Conservation (phyloP, 2,888 invertebrate genomes). For the Ophion slaviceki region DNA sequence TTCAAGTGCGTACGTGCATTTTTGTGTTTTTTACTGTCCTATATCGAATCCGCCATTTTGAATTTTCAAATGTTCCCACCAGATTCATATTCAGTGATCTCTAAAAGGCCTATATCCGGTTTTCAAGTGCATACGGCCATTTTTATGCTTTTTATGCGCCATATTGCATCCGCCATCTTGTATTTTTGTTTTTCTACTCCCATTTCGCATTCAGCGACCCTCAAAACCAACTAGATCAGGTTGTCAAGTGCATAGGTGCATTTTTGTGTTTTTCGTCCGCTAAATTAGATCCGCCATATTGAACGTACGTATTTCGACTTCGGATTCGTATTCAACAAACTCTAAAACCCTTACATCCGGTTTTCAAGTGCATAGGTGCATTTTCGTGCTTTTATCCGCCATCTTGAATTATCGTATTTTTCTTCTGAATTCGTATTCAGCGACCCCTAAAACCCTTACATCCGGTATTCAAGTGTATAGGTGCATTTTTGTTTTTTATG, state of each 20-base stretch:
- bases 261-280: too few species aligned
- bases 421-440: neutral
- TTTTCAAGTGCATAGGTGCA: neutral
- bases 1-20: too few species aligned
- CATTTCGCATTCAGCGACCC: too few species aligned
- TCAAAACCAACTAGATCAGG: too few species aligned
- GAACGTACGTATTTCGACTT: neutral
- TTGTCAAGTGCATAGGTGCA: too few species aligned
- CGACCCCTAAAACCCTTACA: neutral
- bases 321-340: neutral
- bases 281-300: neutral
- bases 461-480: too few species aligned
- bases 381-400: neutral
- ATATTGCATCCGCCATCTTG: too few species aligned
- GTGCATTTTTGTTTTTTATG: too few species aligned
- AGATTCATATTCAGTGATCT: neutral
- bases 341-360: neutral
- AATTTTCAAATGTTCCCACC: neutral
- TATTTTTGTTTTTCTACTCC: too few species aligned
- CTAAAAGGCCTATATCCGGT: neutral
- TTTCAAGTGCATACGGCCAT: too few species aligned
- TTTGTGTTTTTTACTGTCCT: too few species aligned
- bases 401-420: neutral
- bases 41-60: neutral
- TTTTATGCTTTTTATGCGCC: too few species aligned